Evolutionary conservation across 2,888 invertebrate species (phyloP).

Genomic region (Oeneis ivallda): DNA sequence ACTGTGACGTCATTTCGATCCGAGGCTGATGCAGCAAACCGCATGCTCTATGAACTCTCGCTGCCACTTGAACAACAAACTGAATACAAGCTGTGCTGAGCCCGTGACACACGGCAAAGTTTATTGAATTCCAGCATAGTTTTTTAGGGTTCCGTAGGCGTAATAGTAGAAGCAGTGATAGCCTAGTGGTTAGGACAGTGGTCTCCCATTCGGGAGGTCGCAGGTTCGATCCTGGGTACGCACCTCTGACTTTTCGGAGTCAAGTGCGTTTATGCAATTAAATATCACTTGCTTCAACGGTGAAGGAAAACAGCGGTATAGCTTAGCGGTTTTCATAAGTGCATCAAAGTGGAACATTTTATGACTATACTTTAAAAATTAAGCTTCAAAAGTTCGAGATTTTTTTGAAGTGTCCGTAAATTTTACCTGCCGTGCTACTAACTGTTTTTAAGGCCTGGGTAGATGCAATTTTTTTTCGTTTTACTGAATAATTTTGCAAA

Average conservation of each 20-base stretch:
- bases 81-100: not conserved
- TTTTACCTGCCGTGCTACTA: not conserved
- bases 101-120: not conserved
- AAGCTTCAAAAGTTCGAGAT: conserved; percentile 7
- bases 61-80: not conserved
- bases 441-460: not conserved
- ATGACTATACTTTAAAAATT: conserved; percentile 3
- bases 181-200: no score
- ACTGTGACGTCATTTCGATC: not conserved
- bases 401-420: conserved; percentile 8
- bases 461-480: not conserved
- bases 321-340: conserved; percentile 3
- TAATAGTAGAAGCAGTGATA: no score
- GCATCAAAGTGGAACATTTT: conserved; percentile 10
- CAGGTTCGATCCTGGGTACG: no score
- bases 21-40: not conserved
- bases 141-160: not conserved
- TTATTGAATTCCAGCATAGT: not conserved
- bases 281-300: no score
- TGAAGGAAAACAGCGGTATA: no score
- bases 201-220: no score
- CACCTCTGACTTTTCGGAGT: no score
- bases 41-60: conserved; percentile 11
- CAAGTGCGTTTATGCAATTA: no score
- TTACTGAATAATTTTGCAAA: no score